Evolutionary conservation across 2,797 vertebrate species (phyloP).

Genomic region (Naso thynnoides): DNA sequence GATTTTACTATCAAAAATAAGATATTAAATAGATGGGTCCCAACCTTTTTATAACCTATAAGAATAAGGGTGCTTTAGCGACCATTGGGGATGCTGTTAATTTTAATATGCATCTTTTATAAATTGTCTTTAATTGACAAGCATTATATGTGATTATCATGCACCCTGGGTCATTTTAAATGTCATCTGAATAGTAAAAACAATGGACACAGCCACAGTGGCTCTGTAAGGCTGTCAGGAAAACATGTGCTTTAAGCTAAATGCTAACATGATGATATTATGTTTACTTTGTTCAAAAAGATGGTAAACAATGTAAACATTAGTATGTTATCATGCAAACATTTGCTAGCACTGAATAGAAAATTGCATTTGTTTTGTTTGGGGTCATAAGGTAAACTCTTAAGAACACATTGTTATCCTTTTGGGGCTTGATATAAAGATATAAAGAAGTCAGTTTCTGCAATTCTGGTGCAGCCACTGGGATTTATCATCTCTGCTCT

Average conservation of each 20-base stretch:
- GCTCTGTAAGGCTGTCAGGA: background rate
- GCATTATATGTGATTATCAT: background rate
- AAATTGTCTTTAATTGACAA: background rate
- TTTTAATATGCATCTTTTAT: background rate
- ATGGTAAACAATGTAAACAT: too few species aligned
- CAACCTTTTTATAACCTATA: background rate
- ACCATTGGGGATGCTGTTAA: background rate
- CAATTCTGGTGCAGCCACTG: background rate
- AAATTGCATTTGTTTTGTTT: background rate
- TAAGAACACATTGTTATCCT: background rate
- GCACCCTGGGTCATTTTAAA: background rate
- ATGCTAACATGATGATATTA: background rate
- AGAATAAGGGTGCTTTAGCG: background rate
- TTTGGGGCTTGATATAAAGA: background rate
- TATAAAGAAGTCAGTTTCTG: too few species aligned
- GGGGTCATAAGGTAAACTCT: background rate
- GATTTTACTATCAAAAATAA: constrained; percentile 12
- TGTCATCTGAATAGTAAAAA: background rate
- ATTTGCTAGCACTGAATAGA: background rate
- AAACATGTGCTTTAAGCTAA: background rate
- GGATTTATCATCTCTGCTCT: background rate
- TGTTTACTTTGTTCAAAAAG: background rate
- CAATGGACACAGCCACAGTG: background rate
- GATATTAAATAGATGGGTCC: background rate
- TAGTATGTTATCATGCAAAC: background rate